Conservation (phyloP, 2,113 vertebrate species). For the Holacanthus passer region DNA sequence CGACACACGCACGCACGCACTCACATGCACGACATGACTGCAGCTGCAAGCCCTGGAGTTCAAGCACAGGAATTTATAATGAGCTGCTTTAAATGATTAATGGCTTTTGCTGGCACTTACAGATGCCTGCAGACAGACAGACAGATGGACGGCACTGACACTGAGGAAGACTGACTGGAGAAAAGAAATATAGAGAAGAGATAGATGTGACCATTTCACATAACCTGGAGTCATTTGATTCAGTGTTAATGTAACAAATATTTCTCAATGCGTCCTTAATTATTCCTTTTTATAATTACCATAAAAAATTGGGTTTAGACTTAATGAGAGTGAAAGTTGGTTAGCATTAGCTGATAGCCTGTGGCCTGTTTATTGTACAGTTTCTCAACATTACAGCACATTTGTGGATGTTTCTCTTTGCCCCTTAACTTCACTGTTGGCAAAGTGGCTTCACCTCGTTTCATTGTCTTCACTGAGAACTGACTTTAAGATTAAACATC, state of each 20-base stretch:
- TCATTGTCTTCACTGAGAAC: neutral
- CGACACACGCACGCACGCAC: neutral
- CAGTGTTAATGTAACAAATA: neutral
- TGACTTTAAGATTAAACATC: neutral
- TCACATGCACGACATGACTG: neutral
- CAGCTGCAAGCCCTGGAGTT: slow-evolving; percentile 53
- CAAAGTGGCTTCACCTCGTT: neutral
- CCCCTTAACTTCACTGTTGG: neutral
- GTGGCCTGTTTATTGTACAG: neutral
- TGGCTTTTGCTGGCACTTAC: slow-evolving; percentile 34
- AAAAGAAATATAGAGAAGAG: neutral
- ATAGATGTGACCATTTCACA: neutral
- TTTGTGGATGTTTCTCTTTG: neutral
- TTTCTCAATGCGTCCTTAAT: neutral
- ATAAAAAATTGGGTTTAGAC: neutral
- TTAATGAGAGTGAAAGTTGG: neutral
- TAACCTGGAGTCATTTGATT: neutral
- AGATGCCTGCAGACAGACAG: slow-evolving; percentile 8
- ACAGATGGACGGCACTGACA: neutral
- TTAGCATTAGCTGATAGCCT: neutral
- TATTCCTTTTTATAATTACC: neutral
- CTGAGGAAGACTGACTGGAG: neutral
- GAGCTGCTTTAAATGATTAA: slow-evolving; percentile 67
- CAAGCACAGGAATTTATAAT: slow-evolving; percentile 62
- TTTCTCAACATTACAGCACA: neutral